These are phyloP conservation scores for Propithecus deckenii DNA, from an alignment of 2,797 vertebrate species.

Conservation along the genomic window DNA sequence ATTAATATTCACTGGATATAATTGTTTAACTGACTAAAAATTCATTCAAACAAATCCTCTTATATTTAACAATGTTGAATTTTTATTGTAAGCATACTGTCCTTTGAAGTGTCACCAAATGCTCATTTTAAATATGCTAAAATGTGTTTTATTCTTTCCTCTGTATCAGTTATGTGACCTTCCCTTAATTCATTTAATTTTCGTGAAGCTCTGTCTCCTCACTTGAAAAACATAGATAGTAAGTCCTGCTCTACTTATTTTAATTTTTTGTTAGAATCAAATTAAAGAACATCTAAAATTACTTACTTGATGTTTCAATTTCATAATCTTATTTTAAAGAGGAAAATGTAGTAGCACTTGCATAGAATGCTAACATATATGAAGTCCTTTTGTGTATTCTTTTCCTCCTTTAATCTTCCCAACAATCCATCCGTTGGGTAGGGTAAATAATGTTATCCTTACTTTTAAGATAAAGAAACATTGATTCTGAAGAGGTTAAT, in stretches of 20 bases:
- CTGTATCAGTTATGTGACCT: neutral
- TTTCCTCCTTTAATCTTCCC: neutral
- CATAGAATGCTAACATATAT: neutral
- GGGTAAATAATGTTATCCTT: neutral
- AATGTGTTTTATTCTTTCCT: neutral
- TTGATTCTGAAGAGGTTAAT: neutral
- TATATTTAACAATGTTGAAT: neutral
- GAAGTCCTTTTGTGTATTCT: neutral
- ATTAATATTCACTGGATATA: neutral
- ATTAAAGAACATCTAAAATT: slow-evolving; percentile 1
- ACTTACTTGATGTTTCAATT: neutral
- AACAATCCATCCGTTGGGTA: neutral
- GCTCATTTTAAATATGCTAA: neutral
- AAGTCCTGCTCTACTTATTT: neutral
- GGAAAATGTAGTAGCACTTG: neutral
- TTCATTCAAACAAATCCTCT: neutral
- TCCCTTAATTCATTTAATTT: slow-evolving; percentile 47
- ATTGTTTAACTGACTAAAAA: neutral
- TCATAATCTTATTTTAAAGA: neutral
- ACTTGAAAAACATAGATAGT: neutral
- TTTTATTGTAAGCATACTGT: neutral
- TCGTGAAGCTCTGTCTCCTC: neutral
- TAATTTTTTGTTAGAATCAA: neutral
- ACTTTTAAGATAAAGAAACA: neutral
- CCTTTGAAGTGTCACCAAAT: neutral